Evolutionary conservation across 2,113 vertebrate genomes (phyloP).

Genomic region (Cavia aperea): DNA sequence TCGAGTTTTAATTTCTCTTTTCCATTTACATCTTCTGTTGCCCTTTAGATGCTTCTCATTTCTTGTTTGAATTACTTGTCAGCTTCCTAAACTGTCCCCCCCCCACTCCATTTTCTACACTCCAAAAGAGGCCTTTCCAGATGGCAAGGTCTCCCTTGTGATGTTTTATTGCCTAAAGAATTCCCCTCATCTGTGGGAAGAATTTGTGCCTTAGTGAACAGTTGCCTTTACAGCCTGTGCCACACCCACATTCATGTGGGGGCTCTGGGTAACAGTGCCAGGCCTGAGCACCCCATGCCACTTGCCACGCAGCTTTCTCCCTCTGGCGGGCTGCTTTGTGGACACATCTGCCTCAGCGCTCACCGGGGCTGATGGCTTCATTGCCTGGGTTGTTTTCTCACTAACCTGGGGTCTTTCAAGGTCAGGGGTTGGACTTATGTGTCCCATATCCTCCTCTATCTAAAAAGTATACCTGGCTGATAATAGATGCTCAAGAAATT

Average conservation of each 20-base stretch:
- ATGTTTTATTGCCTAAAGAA: not conserved
- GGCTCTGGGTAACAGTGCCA: not conserved
- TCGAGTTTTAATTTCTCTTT: not conserved
- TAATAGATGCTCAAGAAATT: not conserved
- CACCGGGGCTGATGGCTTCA: no score
- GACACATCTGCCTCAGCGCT: accelerated
- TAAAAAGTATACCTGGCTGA: not conserved
- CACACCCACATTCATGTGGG: accelerated
- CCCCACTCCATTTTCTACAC: not conserved
- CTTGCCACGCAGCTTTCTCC: not conserved
- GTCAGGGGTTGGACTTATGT: not conserved
- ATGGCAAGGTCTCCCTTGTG: not conserved
- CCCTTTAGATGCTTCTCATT: not conserved
- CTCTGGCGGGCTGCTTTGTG: no score
- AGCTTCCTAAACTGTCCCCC: not conserved
- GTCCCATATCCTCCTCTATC: not conserved
- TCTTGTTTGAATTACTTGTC: not conserved
- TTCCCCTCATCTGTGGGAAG: not conserved
- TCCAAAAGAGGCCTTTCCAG: not conserved
- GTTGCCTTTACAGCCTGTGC: accelerated
- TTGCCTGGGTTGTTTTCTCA: not conserved
- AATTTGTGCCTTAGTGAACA: accelerated
- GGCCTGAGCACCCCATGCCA: not conserved
- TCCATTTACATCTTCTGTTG: no score
- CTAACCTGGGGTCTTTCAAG: not conserved